Evolutionary conservation across 2,888 invertebrate genomes (phyloP).

Genomic region (Lithosia quadra): DNA sequence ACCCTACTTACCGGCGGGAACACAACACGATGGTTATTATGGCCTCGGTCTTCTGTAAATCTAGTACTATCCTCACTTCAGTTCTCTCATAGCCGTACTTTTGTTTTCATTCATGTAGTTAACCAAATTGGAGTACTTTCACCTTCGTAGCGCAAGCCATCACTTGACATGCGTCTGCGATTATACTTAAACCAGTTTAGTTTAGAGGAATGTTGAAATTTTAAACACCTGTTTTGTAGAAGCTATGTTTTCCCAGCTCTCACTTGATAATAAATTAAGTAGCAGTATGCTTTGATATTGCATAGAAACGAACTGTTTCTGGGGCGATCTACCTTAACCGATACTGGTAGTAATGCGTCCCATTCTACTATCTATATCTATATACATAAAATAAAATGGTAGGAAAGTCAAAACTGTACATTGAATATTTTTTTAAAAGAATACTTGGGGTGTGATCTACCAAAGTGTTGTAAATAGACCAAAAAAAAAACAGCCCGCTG

Average conservation of each 20-base stretch:
- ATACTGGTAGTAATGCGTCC: too few relatives aligned
- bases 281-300: not conserved
- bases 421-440: too few relatives aligned
- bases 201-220: not conserved
- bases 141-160: conserved; percentile 34
- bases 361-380: too few relatives aligned
- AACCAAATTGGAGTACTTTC: conserved; percentile 36
- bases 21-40: too few relatives aligned
- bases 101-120: conserved; percentile 35
- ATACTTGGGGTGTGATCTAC: too few relatives aligned
- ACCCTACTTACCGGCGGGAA: too few relatives aligned
- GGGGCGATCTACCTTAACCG: not conserved
- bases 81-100: conserved; percentile 24
- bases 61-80: not conserved
- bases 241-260: not conserved
- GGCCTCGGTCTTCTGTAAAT: too few relatives aligned
- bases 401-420: too few relatives aligned
- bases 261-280: not conserved
- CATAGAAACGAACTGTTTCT: not conserved
- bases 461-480: too few relatives aligned
- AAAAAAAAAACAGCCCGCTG: too few relatives aligned
- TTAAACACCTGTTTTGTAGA: not conserved
- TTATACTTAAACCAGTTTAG: conserved; percentile 20
- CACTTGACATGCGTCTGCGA: conserved; percentile 24
- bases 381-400: too few relatives aligned